phyloP scores from a whole-genome alignment of 1,140 invertebrate genomes.

The Eulimnadia texana region DNA sequence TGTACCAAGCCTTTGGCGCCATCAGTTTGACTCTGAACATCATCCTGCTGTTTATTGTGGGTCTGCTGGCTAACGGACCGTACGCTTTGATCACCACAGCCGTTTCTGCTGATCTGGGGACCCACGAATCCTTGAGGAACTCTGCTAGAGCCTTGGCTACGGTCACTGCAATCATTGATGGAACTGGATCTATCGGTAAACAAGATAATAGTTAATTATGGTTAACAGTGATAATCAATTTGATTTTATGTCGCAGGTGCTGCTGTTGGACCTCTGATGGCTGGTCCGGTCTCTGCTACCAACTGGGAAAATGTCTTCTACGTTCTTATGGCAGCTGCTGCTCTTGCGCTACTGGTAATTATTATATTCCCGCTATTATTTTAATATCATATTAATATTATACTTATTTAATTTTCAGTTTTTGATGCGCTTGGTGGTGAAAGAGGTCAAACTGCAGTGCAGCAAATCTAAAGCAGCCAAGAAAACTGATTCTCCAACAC shows the following conservation, averaged over 20 bases:
- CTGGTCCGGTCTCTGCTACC: constrained; percentile 52
- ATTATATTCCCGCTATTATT: neutral
- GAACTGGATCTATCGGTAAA: constrained; percentile 75
- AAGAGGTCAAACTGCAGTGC: neutral
- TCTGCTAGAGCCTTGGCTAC: constrained; percentile 84
- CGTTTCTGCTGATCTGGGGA: constrained; percentile 84
- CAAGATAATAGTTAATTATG: neutral
- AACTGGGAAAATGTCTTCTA: constrained; percentile 82
- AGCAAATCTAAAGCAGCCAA: neutral
- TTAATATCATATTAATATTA: neutral
- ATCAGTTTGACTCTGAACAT: constrained; percentile 44
- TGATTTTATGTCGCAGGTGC: constrained; percentile 59
- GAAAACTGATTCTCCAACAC: neutral
- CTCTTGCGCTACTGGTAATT: constrained; percentile 55
- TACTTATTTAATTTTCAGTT: too few relatives aligned
- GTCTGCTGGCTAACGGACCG: constrained; percentile 81
- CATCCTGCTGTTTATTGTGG: constrained; percentile 55
- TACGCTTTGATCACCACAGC: constrained; percentile 93
- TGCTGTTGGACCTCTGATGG: constrained; percentile 74
- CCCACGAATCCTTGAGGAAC: constrained; percentile 64
- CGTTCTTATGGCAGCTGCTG: constrained; percentile 72
- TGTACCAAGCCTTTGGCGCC: constrained; percentile 57
- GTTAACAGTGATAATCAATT: too few relatives aligned
- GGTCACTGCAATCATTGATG: constrained; percentile 92
- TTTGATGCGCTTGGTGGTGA: neutral